Evolutionary conservation across 1,140 invertebrate genomes (phyloP), one percentile per base, ranked within the genome.

Genomic region (Bombus difficillimus): DNA sequence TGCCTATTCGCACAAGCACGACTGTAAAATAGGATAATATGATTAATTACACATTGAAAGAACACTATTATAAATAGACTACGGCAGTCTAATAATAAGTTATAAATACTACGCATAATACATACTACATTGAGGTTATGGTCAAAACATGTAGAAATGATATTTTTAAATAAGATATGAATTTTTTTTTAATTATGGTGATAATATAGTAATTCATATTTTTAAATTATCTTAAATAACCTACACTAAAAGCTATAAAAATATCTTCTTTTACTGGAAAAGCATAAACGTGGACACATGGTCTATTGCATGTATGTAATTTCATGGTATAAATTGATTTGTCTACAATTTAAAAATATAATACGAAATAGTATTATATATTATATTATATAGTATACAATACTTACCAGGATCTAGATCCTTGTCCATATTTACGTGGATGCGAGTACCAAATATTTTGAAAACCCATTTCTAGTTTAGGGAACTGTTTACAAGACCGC

Each of bases 371-470:
- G 2, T 85, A n/a, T n/a, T n/a, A n/a, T n/a, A n/a, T n/a, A n/a
- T n/a, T n/a, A n/a, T n/a, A n/a, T n/a, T n/a, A n/a, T n/a, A n/a
- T n/a, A n/a, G n/a, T n/a, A n/a, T n/a, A n/a, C n/a, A 91, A 86
- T 93, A 96, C 96, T 96, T 96, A 99, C 98, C 98, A 99, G 91
- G 97, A 98, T 92, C 99, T 96, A 43, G 98, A 99, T 94, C 99
- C 99, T 95, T 99, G 98, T 79, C 99, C 99, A 94, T 98, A 99
- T 97, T 98, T 99, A 93, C 98, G 97, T 62, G 99, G 98, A 95
- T 99, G 99, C 93, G 98, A 98, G 95, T 98, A 99, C 98, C 98
- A 99, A 94, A 99, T 98, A 96, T 99, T 99, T 95, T 97, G 96
- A 96, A 99, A 98, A 97, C 98, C 99, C 99, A 99, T 99, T 94